Percentiles rank a stretch among this genome's conserved stretches.
phyloP scores from a whole-genome alignment of 2,888 invertebrate species.

The Leptinotarsa haldemani region DNA sequence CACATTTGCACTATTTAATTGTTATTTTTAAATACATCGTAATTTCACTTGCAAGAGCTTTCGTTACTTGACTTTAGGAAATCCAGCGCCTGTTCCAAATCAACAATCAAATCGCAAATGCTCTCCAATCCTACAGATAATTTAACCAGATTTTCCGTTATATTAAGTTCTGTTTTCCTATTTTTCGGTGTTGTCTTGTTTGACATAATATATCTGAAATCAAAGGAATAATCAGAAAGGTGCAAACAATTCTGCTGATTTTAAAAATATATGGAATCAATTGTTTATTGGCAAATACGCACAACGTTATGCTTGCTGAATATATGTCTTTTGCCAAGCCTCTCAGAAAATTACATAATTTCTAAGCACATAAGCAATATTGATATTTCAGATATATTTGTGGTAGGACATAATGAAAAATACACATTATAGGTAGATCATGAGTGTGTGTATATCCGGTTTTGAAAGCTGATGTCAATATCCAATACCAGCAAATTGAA shows the following conservation, averaged over 20 bases:
- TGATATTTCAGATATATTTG: no score
- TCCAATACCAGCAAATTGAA: no score
- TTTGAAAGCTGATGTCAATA: no score
- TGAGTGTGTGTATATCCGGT: no score
- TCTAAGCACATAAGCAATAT: no score
- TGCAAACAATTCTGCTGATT: not conserved
- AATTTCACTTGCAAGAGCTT: not conserved
- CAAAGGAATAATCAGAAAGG: conserved; percentile 14
- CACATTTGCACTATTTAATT: not conserved
- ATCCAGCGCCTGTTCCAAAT: conserved; percentile 79
- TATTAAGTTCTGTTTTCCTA: conserved; percentile 78
- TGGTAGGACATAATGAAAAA: no score
- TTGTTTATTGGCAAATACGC: no score
- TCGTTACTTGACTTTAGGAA: not conserved
- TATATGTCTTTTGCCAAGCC: no score
- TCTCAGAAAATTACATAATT: no score
- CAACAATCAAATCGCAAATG: conserved; percentile 83
- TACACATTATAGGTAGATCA: no score
- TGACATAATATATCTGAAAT: conserved; percentile 87
- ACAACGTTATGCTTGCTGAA: no score
- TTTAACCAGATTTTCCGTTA: conserved; percentile 86
- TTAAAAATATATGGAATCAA: not conserved
- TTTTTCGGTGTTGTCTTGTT: conserved; percentile 90
- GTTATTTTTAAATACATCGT: not conserved
- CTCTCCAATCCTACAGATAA: conserved; percentile 93